Base-by-base conservation (phyloP, 2,888 invertebrate genomes). In the Pollenia amentaria region DNA sequence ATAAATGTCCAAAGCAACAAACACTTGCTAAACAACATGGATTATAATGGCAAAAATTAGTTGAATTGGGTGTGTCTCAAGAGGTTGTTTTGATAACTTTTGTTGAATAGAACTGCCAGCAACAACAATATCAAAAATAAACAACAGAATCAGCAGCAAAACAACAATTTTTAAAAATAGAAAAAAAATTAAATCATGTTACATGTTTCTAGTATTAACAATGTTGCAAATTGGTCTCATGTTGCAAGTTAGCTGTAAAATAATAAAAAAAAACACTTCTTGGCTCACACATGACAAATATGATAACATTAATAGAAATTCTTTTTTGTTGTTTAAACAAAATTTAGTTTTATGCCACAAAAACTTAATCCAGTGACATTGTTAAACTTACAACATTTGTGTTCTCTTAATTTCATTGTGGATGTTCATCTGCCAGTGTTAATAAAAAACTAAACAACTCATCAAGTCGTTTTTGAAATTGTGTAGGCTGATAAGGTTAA, bases 181-280 rank as follows among this genome's bases (percentile, higher is more conserved):
- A 29, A 29, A 16, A 65, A 72, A 57, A 53, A 55, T 46, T 3
- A 75, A 83, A 72, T 76, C 70, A 76, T 75, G 79, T 72, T 79
- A 72, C 83, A 78, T 69, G 78, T 69, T 82, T 60, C 73, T 57
- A 44, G 75, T 65, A 51, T 70, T 65, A 83, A 86, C 79, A 76
- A 83, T 79, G 70, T 79, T 86, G 78, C 78, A 83, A 83, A 86
- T 86, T 86, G 86, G 83, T 72, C 86, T 86, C 86, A 64, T 83
- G 70, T 79, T 79, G 75, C 86, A 83, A 64, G 86, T 83, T 86
- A 76, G 65, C 78, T 70, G 48, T 42, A 79, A 75, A 57, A 83
- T 75, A 64, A 51, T 53, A 70, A 29, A 29, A 29, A 29, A 29
- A 21, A 55, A 70, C n/a, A 69, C 40, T 78, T 72, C 18, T 21